Evolutionary conservation across 2,797 vertebrate species (phyloP).

Genomic region (Dallia pectoralis): DNA sequence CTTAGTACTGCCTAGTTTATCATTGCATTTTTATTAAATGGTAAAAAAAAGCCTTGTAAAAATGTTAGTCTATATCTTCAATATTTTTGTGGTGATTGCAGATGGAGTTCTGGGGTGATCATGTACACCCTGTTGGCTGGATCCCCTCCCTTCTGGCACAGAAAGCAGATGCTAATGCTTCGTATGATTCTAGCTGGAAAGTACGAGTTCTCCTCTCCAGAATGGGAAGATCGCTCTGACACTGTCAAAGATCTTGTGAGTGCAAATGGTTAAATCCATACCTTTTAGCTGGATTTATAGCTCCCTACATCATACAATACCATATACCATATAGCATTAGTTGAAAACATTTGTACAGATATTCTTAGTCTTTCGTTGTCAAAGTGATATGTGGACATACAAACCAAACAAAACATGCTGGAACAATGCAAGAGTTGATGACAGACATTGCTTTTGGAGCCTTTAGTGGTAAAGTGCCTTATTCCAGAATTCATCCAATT

Average conservation of each 20-base stretch:
- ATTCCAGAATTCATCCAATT: neutral
- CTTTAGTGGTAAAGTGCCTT: neutral
- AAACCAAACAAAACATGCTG: neutral
- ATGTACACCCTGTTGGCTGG: slow-evolving; percentile 96
- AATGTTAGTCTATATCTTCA: no score
- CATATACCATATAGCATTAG: no score
- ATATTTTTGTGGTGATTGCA: slow-evolving; percentile 51
- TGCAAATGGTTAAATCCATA: neutral
- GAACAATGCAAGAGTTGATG: neutral
- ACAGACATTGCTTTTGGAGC: neutral
- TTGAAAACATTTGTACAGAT: neutral
- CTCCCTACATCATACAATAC: neutral
- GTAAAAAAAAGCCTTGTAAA: neutral
- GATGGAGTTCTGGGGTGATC: slow-evolving; percentile 96
- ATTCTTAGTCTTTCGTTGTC: neutral
- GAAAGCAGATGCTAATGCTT: slow-evolving; percentile 98
- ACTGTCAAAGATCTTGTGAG: slow-evolving; percentile 93
- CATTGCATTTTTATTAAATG: neutral
- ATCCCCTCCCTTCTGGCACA: slow-evolving; percentile 98
- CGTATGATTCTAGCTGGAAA: slow-evolving; percentile 90
- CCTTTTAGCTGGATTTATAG: neutral
- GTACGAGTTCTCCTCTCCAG: slow-evolving; percentile 88
- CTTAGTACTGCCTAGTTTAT: neutral
- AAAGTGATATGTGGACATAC: neutral
- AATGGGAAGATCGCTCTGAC: slow-evolving; percentile 96